Evolutionary conservation across 2,888 invertebrate genomes (phyloP).

Genomic region (Balanococcus diminutus): DNA sequence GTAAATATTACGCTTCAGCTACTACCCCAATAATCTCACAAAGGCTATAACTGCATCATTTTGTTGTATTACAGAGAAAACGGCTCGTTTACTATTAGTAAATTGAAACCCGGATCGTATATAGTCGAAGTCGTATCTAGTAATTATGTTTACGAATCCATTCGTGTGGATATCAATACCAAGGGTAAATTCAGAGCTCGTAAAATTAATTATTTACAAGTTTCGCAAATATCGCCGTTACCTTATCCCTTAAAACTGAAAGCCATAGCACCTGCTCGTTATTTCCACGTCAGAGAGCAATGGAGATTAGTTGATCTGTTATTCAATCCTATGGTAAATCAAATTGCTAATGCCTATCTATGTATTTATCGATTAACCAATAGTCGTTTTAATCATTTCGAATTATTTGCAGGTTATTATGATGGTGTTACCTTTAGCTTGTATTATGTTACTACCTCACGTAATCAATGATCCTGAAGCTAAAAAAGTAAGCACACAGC

Average conservation of each 20-base stretch:
- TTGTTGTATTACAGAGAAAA: conserved; percentile 72
- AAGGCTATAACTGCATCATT: not conserved
- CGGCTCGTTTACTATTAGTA: conserved; percentile 86
- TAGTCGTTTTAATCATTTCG: conserved; percentile 42
- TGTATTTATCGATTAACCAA: not conserved
- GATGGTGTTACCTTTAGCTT: conserved; percentile 90
- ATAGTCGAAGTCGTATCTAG: conserved; percentile 91
- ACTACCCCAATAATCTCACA: not conserved
- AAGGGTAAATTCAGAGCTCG: conserved; percentile 96
- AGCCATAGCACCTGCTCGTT: conserved; percentile 77
- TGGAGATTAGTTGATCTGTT: conserved; percentile 96
- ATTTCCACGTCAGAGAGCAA: conserved; percentile 93
- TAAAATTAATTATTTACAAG: conserved; percentile 92
- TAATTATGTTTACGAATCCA: conserved; percentile 89
- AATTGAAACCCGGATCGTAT: conserved; percentile 90
- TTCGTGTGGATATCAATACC: conserved; percentile 94
- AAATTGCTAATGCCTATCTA: not conserved
- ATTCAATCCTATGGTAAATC: conserved; percentile 87
- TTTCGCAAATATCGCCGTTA: conserved; percentile 85
- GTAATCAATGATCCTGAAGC: conserved; percentile 98
- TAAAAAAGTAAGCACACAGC: conserved; percentile 71
- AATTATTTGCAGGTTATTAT: conserved; percentile 74
- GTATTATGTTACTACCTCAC: conserved; percentile 92
- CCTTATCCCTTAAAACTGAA: conserved; percentile 92
- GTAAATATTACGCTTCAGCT: conserved; percentile 60